Evolutionary conservation across 2,888 invertebrate species (phyloP).

Genomic region (Tribolium freemani): DNA sequence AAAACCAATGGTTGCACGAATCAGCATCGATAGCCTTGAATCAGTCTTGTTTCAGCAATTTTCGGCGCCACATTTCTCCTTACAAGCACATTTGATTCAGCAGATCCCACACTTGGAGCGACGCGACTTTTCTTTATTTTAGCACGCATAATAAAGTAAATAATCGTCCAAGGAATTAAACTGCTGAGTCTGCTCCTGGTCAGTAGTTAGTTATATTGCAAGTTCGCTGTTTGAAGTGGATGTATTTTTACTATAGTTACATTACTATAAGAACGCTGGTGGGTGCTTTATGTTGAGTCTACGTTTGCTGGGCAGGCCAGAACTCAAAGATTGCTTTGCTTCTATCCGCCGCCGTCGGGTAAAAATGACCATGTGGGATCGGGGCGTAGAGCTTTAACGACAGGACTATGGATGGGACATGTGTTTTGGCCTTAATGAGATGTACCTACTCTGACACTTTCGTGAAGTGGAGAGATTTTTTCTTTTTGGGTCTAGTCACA

Average conservation of each 20-base stretch:
- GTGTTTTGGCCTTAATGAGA: background rate
- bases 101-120: background rate
- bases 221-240: background rate
- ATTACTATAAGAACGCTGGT: background rate
- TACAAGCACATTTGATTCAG: background rate
- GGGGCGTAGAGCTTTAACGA: background rate
- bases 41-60: background rate
- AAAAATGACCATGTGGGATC: slow-evolving; percentile 16
- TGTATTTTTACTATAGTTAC: background rate
- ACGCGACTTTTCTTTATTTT: background rate
- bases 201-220: background rate
- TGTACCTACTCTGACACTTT: background rate
- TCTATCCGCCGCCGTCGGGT: slow-evolving; percentile 8
- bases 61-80: background rate
- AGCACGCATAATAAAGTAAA: background rate
- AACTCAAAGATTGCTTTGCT: background rate
- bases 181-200: background rate
- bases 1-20: background rate
- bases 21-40: background rate
- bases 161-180: background rate
- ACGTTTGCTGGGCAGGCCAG: background rate
- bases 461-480: background rate
- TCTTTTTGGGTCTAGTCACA: background rate
- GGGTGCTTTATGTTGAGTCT: background rate
- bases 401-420: background rate